Conservation (phyloP, 2,797 vertebrate species). For the Alexandromys oeconomus region DNA sequence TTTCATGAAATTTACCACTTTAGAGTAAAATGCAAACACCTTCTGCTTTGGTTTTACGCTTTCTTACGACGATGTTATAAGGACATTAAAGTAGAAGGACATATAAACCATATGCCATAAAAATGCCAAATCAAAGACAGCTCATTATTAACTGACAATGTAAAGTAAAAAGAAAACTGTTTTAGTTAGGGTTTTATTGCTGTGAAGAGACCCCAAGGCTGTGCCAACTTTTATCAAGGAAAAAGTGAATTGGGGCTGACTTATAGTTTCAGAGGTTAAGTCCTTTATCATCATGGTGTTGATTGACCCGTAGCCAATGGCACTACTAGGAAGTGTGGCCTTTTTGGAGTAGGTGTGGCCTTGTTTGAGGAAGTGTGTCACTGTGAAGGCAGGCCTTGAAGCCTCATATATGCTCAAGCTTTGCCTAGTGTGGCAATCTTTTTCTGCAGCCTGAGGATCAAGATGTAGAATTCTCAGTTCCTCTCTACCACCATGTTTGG, state of each 20-base stretch:
- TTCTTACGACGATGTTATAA: not conserved
- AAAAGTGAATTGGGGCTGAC: not conserved
- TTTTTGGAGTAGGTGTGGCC: too few relatives aligned
- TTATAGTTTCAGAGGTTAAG: not conserved
- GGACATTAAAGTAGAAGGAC: not conserved
- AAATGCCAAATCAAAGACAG: not conserved
- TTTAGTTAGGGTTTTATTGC: not conserved
- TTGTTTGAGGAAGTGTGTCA: too few relatives aligned
- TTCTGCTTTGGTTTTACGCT: not conserved
- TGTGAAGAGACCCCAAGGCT: not conserved
- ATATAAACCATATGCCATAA: not conserved
- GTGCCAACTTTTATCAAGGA: not conserved
- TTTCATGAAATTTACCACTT: not conserved
- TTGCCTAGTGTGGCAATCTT: too few relatives aligned
- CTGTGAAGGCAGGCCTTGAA: too few relatives aligned
- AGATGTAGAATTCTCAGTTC: too few relatives aligned
- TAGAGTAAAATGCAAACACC: slow-evolving; percentile 4
- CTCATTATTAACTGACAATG: not conserved
- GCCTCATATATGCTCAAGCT: too few relatives aligned
- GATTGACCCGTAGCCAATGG: too few relatives aligned
- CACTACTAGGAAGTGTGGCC: too few relatives aligned
- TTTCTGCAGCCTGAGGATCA: too few relatives aligned
- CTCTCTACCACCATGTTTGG: too few relatives aligned
- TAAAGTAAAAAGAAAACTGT: not conserved
- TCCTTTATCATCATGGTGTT: not conserved